A percentile compares a stretch with the other conserved stretches of the same genome.
Conservation (phyloP, 2,113 vertebrate species). For the Montifringilla adamsi region DNA sequence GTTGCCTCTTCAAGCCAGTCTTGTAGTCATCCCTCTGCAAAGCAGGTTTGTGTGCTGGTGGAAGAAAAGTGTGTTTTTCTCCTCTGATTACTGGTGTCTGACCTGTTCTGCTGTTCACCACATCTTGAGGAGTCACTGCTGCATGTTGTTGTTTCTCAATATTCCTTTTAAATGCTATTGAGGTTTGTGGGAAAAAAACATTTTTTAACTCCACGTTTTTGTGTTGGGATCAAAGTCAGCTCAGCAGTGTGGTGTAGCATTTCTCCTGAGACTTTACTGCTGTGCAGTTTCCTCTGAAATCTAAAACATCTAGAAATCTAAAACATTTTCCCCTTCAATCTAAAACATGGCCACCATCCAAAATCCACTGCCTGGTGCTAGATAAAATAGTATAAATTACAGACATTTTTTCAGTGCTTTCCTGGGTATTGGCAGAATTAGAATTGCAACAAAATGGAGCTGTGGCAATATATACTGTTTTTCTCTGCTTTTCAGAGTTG, state of each 20-base stretch:
- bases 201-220: background rate
- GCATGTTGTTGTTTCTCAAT: background rate
- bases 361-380: background rate
- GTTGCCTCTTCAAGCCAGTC: background rate
- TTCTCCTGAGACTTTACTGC: background rate
- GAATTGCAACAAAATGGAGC: background rate
- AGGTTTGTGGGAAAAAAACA: background rate
- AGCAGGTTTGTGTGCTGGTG: background rate
- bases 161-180: background rate
- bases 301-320: no score
- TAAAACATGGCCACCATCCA: background rate
- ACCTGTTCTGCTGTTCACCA: background rate
- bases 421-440: background rate
- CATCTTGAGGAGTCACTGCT: background rate
- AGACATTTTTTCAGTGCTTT: background rate
- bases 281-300: background rate
- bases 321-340: no score
- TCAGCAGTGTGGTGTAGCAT: background rate
- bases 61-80: background rate
- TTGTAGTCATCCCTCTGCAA: background rate
- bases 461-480: background rate
- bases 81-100: background rate
- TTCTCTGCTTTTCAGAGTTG: background rate
- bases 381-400: background rate
- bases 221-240: background rate